A percentile compares a stretch with the other conserved stretches of the same genome.
These are phyloP conservation scores for Nyctereutes procyonoides DNA, from an alignment of 2,113 vertebrate species.

Conservation along the genomic window DNA sequence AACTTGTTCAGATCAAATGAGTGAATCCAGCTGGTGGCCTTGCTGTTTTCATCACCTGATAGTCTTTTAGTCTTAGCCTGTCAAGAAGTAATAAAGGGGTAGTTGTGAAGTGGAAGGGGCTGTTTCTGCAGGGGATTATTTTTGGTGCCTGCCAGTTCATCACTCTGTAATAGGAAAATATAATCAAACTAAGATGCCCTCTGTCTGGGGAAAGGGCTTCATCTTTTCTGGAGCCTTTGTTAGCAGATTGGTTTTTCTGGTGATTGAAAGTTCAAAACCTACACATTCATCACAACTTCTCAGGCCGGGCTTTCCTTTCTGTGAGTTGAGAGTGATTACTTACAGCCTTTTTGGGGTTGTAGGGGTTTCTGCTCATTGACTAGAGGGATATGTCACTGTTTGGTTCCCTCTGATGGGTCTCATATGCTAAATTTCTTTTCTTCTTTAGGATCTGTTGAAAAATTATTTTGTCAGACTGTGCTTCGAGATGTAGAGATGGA, in stretches of 20 bases:
- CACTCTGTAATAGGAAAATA: not conserved
- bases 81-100: not conserved
- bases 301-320: not conserved
- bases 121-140: not conserved
- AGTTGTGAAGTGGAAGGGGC: not conserved
- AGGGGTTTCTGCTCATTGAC: not conserved
- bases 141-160: not conserved
- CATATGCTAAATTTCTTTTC: not conserved
- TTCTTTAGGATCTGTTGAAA: slow-evolving; percentile 43
- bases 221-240: not conserved
- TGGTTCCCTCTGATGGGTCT: not conserved
- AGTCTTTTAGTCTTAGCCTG: slow-evolving; percentile 22
- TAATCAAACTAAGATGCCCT: not conserved
- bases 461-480: slow-evolving; percentile 33
- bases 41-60: not conserved
- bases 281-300: not conserved
- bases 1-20: not conserved
- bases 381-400: not conserved
- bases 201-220: not conserved
- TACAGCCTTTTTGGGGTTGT: not conserved
- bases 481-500: not conserved
- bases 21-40: not conserved
- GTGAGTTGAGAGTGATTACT: not conserved
- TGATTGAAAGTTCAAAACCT: slow-evolving; percentile 18
- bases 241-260: not conserved